Evolutionary conservation across 2,797 vertebrate genomes (phyloP), one percentile per base, ranked within the genome.

Genomic region (Nothura maculosa): DNA sequence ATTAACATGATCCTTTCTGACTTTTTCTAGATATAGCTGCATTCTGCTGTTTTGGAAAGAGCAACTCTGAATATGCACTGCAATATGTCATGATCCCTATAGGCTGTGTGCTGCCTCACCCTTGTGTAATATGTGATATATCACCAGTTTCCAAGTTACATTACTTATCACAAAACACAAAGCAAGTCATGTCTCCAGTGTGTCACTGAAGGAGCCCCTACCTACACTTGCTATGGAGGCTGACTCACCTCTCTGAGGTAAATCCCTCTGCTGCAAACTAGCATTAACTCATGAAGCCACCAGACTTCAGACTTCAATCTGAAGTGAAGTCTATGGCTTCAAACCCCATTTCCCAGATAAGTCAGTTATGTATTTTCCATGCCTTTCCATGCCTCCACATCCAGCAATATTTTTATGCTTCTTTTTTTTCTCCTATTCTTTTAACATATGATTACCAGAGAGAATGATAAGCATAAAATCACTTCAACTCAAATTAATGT

Each of bases 51-150:
- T 93, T 85, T 73, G 47, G 60, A 83, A 94, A 87, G 69, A 85
- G n/a, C 30, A 43, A 80, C 34, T 89, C 68, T 89, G 68, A 82
- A 87, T 93, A 93, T 81, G 90, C 74, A 81, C 74, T 85, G 80
- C 69, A 87, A 32, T 72, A 95, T 81, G 76, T 79, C 85, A 78
- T 81, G 89, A 94, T 55, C 89, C 80, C 89, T 79, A 55, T 58
- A 54, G 79, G 87, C 69, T 85, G 30, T 85, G 27, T 75, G 50
- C 42, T 94, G 85, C 90, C 80, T 86, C 77, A 73, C 47, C 50
- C 85, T 85, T 58, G 40, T 76, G 81, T 94, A 77, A 62, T 45
- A 48, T 40, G 62, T 64, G 76, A 93, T 89, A 50, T n/a, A 93
- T 86, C 64, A 90, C 22, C 45, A 70, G 21, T 81, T 72, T 83